These are phyloP conservation scores for Phrynocephalus vlangalii DNA, from an alignment of 2,797 vertebrate species.

Conservation along the genomic window DNA sequence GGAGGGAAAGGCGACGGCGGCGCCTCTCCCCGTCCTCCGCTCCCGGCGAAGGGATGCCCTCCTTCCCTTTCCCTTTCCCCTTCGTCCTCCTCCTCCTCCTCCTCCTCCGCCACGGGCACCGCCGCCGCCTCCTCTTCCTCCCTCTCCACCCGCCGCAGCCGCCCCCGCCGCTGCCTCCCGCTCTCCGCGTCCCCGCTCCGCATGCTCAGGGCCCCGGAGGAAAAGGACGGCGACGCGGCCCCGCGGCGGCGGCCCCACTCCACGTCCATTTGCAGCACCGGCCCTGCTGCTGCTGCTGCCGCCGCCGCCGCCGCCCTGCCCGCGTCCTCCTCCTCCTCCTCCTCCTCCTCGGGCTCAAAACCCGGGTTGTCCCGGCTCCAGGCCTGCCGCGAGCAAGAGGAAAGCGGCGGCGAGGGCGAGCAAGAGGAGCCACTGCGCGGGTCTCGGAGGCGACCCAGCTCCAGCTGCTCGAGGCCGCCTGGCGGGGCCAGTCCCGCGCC, in stretches of 20 bases:
- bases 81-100: too few relatives aligned
- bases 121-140: slow-evolving; percentile 18
- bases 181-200: slow-evolving; percentile 52
- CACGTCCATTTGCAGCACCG: slow-evolving; percentile 86
- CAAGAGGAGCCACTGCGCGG: slow-evolving; percentile 67
- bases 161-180: slow-evolving; percentile 59
- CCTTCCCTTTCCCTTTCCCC: slow-evolving; percentile 16
- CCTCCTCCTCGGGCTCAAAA: slow-evolving; percentile 92
- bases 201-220: slow-evolving; percentile 70
- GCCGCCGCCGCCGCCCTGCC: slow-evolving; percentile 77
- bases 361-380: slow-evolving; percentile 97
- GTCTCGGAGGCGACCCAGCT: slow-evolving; percentile 74
- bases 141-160: slow-evolving; percentile 73
- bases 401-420: slow-evolving; percentile 83
- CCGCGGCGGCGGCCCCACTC: slow-evolving; percentile 89
- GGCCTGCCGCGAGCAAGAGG: slow-evolving; percentile 89
- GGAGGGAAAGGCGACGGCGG: slow-evolving; percentile 75
- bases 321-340: slow-evolving; percentile 68
- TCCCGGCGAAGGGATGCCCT: slow-evolving; percentile 68
- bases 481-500: slow-evolving; percentile 26
- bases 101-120: not conserved
- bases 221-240: slow-evolving; percentile 52
- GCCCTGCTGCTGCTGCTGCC: slow-evolving; percentile 72
- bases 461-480: slow-evolving; percentile 72
- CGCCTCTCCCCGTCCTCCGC: slow-evolving; percentile 68